Evolutionary conservation across 2,113 vertebrate genomes (phyloP), one percentile per base, ranked within the genome.

Genomic region (Sylvicapra grimmia): DNA sequence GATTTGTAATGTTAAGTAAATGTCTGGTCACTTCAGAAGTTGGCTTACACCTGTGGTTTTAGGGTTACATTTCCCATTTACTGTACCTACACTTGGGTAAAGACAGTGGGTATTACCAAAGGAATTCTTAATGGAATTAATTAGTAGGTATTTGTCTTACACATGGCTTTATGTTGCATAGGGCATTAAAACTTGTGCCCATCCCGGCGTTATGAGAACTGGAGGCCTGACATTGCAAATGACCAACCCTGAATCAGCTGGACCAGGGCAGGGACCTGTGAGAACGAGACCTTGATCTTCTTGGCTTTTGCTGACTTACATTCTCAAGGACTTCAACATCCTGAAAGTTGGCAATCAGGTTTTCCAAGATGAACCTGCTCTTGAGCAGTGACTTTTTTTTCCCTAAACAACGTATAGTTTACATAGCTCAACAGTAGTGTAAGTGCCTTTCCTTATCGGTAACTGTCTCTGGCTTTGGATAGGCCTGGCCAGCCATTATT

Each of bases 91-190:
- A 82, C 79, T 82, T 80, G 40, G 97, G 33, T 87, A 25, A 92
- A 82, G 94, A 95, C 96, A 95, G 96, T 94, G 89, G 61, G 79
- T 96, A 94, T 93, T 88, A 96, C 96, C 95, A 96, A 97, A 98
- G 98, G 94, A 97, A 98, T 98, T 98, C 94, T 98, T 98, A 98
- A 98, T 98, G 97, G 98, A 98, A 98, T 98, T 98, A 98, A 98
- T 98, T 98, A 97, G 96, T 98, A 97, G 97, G 93, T 98, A 96
- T 98, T 98, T 98, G 97, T 98, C 98, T 97, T 95, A 97, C 2
- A 0, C 98, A 87, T 89, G 97, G 96, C 95, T 97, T 98, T 98
- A 98, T 98, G 98, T 97, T 98, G 98, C 98, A 98, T 94, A 92
- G 98, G 97, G 95, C 97, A 98, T 98, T 96, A 95, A 97, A 97